Percentiles rank a stretch among this genome's conserved stretches.
These are phyloP conservation scores for Trichogramma evanescens DNA, from an alignment of 2,888 invertebrate genomes.

Conservation along the genomic window DNA sequence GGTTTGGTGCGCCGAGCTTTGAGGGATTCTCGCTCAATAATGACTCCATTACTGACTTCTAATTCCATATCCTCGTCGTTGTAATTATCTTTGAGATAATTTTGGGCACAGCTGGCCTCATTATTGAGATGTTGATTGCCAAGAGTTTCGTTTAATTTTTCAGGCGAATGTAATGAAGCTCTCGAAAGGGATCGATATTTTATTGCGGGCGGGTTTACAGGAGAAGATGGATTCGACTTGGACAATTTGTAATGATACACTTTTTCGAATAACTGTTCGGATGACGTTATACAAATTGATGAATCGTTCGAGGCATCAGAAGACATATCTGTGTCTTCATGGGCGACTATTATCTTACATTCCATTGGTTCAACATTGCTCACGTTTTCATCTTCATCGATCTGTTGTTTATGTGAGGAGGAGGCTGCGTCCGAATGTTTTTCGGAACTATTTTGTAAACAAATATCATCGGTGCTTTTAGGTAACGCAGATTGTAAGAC, in stretches of 20 bases:
- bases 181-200: slow-evolving; percentile 27
- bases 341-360: slow-evolving; percentile 20
- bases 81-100: slow-evolving; percentile 35
- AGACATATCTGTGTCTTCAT: slow-evolving; percentile 18
- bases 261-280: slow-evolving; percentile 3
- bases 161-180: slow-evolving; percentile 35
- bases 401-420: slow-evolving; percentile 21
- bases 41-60: slow-evolving; percentile 25
- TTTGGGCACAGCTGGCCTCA: slow-evolving; percentile 30
- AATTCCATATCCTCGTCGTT: slow-evolving; percentile 43
- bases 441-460: no score
- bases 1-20: no score
- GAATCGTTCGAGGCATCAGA: slow-evolving; percentile 11
- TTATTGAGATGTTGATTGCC: slow-evolving; percentile 35
- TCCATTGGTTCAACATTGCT: slow-evolving; percentile 12
- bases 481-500: no score
- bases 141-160: slow-evolving; percentile 36
- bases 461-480: no score
- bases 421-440: no score
- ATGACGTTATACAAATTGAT: not conserved
- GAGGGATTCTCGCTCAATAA: slow-evolving; percentile 17
- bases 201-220: slow-evolving; percentile 28
- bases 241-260: slow-evolving; percentile 34
- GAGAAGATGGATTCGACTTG: slow-evolving; percentile 39
- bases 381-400: slow-evolving; percentile 23